Percentiles rank a stretch among this genome's conserved stretches.
These are phyloP conservation scores for Trisateles emortualis DNA, from an alignment of 2,888 invertebrate species.

Conservation along the genomic window DNA sequence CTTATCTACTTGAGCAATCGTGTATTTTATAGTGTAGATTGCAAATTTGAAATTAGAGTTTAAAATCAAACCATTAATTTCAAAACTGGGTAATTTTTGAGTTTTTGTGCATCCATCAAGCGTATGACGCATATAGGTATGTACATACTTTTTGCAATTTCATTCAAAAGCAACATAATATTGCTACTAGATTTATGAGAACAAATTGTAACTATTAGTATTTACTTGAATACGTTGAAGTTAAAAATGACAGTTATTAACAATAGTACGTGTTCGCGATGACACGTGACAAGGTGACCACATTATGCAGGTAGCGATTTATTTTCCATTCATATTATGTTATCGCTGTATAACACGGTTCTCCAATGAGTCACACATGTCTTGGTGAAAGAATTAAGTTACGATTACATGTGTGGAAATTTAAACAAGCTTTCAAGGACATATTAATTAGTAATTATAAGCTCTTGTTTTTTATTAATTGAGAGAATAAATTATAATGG, in stretches of 20 bases:
- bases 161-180: neutral
- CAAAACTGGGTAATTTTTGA: no score
- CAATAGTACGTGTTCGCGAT: constrained; percentile 10
- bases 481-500: neutral
- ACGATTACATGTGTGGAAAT: neutral
- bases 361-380: constrained; percentile 27
- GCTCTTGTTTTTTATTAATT: neutral
- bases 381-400: constrained; percentile 15
- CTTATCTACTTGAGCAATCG: no score
- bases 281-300: constrained; percentile 24
- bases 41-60: no score
- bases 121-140: neutral
- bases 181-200: constrained; percentile 5
- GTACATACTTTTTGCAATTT: neutral
- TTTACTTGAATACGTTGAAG: constrained; percentile 17
- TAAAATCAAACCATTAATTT: no score
- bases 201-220: constrained; percentile 1
- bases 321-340: constrained; percentile 34
- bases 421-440: neutral
- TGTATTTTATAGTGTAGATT: no score
- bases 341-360: constrained; percentile 29
- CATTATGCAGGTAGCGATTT: constrained; percentile 31
- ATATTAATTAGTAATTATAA: neutral
- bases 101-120: no score
- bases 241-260: constrained; percentile 5